Percentiles rank a stretch among this genome's conserved stretches.
Conservation (phyloP, 2,888 invertebrate species). For the Nemurella pictetii region DNA sequence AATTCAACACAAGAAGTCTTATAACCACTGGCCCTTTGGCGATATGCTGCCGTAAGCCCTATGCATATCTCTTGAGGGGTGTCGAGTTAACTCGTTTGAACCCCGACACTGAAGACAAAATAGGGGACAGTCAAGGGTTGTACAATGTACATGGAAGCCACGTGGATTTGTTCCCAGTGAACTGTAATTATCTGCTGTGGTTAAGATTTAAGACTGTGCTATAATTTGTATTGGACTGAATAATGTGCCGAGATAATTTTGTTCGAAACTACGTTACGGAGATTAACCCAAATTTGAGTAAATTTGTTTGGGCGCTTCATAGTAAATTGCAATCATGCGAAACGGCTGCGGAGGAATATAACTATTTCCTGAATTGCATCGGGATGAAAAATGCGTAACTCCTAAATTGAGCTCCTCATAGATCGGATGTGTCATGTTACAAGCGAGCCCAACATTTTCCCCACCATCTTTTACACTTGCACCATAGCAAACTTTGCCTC, state of each 20-base stretch:
- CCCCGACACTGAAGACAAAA: neutral
- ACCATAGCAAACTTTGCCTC: too few relatives aligned
- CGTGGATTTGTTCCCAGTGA: conserved; percentile 7
- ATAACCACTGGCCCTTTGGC: conserved; percentile 3
- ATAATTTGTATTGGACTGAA: neutral
- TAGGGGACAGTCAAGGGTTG: neutral
- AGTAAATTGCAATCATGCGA: too few relatives aligned
- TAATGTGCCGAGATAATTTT: neutral
- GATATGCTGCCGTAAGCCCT: conserved; percentile 6
- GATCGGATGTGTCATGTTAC: too few relatives aligned
- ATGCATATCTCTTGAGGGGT: conserved; percentile 10
- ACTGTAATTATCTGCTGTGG: conserved; percentile 1
- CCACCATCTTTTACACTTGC: too few relatives aligned
- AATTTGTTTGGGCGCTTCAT: too few relatives aligned
- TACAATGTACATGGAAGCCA: neutral
- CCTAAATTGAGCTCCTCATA: too few relatives aligned
- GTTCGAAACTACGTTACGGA: neutral
- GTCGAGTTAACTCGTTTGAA: conserved; percentile 25
- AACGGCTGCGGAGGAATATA: too few relatives aligned
- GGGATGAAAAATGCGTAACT: too few relatives aligned
- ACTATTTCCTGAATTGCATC: too few relatives aligned
- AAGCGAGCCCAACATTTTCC: too few relatives aligned
- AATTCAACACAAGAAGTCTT: conserved; percentile 33
- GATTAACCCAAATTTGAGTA: too few relatives aligned
- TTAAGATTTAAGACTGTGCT: conserved; percentile 4